Base-by-base conservation (phyloP, 2,797 vertebrate species). In the Loris lydekkerianus region DNA sequence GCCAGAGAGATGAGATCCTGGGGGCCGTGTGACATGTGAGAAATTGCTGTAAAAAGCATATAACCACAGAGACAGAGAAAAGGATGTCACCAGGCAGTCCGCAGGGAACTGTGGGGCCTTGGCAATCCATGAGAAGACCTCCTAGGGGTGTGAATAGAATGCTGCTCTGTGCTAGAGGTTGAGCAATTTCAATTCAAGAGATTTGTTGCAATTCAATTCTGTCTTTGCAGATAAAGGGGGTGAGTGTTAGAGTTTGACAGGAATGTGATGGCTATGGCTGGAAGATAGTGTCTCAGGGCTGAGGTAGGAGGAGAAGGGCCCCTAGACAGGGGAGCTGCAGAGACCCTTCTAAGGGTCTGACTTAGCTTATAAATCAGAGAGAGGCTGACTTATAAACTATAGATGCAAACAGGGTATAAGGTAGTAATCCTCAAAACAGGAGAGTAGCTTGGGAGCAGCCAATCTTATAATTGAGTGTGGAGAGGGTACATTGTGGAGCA, bases 41-140 rank as follows among this genome's bases (percentile, higher is more conserved):
- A 72, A 89, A 27, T 53, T 0, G 0, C 92, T 60, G 18, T 76
- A 20, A 80, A 80, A 83, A 96, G 93, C 46, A 58, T 21, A 56
- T 75, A 76, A 18, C 82, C 65, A 17, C 86, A 67, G 86, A 61
- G 76, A 58, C 27, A 88, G 92, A 65, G 85, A 87, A 43, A 61
- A 70, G 65, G 84, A 80, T 94, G 96, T 81, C 37, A 70, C 72
- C 23, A 17, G 92, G 67, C n/a, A 70, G 20, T 89, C 96, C 70
- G 77, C 27, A 15, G 94, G 97, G 96, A 92, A 40, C 18, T 2
- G 20, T 70, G 85, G 90, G 82, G 2, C 43, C 90, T 84, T 70
- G 95, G 91, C 2, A 31, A n/a, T 92, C 93, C 86, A 53, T 76
- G 61, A 20, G 80, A 83, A 67, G 53, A 34, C 80, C 69, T 76